Evolutionary conservation across 2,113 vertebrate species (phyloP), one percentile per base, ranked within the genome.

Genomic region (Sapayoa aenigma): DNA sequence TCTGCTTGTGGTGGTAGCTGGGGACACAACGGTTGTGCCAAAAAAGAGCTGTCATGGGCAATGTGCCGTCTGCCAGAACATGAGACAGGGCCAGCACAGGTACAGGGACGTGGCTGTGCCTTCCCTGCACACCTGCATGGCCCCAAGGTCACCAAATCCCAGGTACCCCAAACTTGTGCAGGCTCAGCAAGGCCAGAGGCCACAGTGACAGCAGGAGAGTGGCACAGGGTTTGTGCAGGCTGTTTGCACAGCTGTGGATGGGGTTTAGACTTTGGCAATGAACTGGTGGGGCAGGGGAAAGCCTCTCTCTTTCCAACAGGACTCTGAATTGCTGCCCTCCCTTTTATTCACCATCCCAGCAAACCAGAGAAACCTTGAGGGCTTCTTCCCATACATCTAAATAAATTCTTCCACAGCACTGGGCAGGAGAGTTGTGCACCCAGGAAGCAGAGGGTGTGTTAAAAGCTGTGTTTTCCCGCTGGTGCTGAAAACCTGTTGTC

Each of bases 141-240:
- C 62, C 55, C 35, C 62, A 37, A 11, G 20, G 63, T 28, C 94
- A 37, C 63, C 25, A 19, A 24, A 91, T 28, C 3, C 3, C 65
- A 27, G 2, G 1, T 9, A 39, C 47, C 53, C 69, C 53, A 63
- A 91, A 47, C 3, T 58, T 33, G 4, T 7, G 42, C n/a, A 9
- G 30, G 53, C 15, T 31, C 79, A 72, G 58, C 27, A 8, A 68
- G 59, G 65, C 69, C 91, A 53, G 65, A 77, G 47, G 33, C 68
- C 69, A 19, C 0, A 0, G 56, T 58, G 63, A 18, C 52, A 50
- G 73, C 25, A 5, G 16, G 46, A 88, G 13, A 0, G 1, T 0
- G 8, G 58, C 52, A 30, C 47, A 10, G 5, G 19, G 39, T 28
- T 19, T 39, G 59, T 39, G 59, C 75, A 24, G 47, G n/a, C 23